Percentiles rank a stretch among this genome's conserved stretches.
Conservation (phyloP, 2,797 vertebrate genomes). For the Amblyraja radiata region DNA sequence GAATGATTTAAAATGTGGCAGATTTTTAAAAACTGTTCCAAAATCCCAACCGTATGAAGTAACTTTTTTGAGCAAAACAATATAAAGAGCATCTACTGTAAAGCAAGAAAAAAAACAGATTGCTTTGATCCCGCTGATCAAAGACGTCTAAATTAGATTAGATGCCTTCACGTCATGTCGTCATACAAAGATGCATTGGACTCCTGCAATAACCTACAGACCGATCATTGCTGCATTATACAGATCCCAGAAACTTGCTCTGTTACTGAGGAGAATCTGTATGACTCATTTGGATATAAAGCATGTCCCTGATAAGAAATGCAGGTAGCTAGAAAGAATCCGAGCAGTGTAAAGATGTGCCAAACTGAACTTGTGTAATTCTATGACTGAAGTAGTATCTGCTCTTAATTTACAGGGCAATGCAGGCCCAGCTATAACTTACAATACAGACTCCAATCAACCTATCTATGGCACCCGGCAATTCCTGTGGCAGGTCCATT, state of each 20-base stretch:
- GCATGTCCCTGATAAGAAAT: constrained; percentile 17
- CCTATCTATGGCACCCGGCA: not conserved
- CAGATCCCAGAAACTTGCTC: not conserved
- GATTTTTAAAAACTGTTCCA: not conserved
- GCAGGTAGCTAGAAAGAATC: constrained; percentile 25
- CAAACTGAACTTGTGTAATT: not conserved
- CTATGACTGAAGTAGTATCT: not conserved
- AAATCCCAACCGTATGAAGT: not conserved
- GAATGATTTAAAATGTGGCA: constrained; percentile 14
- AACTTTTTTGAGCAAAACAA: constrained; percentile 3
- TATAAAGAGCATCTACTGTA: constrained; percentile 26
- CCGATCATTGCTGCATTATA: not conserved
- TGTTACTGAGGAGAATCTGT: not conserved
- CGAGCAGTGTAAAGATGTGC: not conserved
- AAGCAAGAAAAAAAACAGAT: constrained; percentile 11
- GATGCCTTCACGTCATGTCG: constrained; percentile 24
- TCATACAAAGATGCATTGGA: constrained; percentile 17
- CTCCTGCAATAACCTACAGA: not conserved
- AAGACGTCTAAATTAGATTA: constrained; percentile 18
- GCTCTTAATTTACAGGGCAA: constrained; percentile 24
- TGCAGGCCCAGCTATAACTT: constrained; percentile 28
- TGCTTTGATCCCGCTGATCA: constrained; percentile 35
- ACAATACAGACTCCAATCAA: constrained; percentile 22
- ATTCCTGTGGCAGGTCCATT: not conserved
- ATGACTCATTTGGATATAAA: constrained; percentile 6